phyloP scores from a whole-genome alignment of 2,888 invertebrate species.

The Apodemia mormo region DNA sequence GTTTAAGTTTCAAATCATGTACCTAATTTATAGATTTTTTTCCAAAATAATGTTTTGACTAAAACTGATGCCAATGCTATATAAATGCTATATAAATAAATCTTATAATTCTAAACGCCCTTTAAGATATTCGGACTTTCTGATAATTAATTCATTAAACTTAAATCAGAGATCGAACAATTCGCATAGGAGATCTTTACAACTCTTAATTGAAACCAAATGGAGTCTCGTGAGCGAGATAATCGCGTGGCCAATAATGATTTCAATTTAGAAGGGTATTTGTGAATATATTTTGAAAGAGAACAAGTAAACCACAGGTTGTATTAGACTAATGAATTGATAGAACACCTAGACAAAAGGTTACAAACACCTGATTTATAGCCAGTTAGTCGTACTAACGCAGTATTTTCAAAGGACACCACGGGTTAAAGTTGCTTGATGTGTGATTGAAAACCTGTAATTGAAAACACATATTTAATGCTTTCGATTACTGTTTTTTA shows the following conservation, averaged over 20 bases:
- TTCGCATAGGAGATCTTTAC: slow-evolving; percentile 74
- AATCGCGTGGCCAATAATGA: slow-evolving; percentile 74
- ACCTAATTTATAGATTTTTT: too few species aligned
- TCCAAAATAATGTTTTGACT: too few species aligned
- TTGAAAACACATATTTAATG: too few species aligned
- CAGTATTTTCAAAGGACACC: too few species aligned
- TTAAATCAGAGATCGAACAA: slow-evolving; percentile 65
- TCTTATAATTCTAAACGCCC: slow-evolving; percentile 34
- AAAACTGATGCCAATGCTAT: too few species aligned
- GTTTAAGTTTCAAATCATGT: too few species aligned
- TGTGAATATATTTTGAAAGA: slow-evolving; percentile 66
- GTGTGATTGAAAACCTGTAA: too few species aligned
- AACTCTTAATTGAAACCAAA: slow-evolving; percentile 74
- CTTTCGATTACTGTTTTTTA: too few species aligned
- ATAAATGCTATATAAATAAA: not conserved
- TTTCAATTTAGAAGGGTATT: slow-evolving; percentile 74
- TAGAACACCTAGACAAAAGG: slow-evolving; percentile 44
- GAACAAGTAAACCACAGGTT: slow-evolving; percentile 55
- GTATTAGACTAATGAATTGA: slow-evolving; percentile 57
- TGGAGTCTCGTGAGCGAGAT: slow-evolving; percentile 76
- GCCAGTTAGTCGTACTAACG: slow-evolving; percentile 2
- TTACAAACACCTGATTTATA: slow-evolving; percentile 34
- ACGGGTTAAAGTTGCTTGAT: too few species aligned
- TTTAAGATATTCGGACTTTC: slow-evolving; percentile 46
- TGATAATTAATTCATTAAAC: slow-evolving; percentile 70